Conservation (phyloP, 1,140 invertebrate species). For the Neodiprion virginianus region DNA sequence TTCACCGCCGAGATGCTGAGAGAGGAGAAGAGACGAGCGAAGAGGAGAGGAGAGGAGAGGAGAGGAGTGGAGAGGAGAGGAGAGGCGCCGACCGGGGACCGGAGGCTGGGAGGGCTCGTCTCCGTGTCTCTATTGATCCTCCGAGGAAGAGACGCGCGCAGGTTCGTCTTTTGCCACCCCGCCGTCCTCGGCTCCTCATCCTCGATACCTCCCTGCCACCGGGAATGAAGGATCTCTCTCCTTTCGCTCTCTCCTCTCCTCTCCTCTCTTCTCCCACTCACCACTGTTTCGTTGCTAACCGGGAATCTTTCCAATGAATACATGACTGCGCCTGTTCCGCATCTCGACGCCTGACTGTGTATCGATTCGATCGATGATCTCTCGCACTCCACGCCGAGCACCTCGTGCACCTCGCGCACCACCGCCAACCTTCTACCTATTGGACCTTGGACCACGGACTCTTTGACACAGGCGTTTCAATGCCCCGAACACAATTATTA, state of each 20-base stretch:
- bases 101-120: conserved; percentile 57
- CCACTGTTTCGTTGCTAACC: conserved; percentile 4
- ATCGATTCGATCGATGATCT: conserved; percentile 4
- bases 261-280: conserved; percentile 26
- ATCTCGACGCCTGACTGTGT: neutral
- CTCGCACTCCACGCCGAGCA: neutral
- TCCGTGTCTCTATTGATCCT: conserved; percentile 64
- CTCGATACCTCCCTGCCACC: conserved; percentile 38
- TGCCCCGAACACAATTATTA: neutral
- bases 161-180: conserved; percentile 49
- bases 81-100: conserved; percentile 4
- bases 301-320: neutral
- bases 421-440: neutral
- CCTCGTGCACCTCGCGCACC: no score
- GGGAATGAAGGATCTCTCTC: conserved; percentile 30
- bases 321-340: neutral
- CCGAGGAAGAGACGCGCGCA: conserved; percentile 56
- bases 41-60: conserved; percentile 26
- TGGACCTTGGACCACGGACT: neutral
- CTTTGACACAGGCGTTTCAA: neutral
- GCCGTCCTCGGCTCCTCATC: conserved; percentile 40
- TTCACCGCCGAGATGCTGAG: conserved; percentile 35
- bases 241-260: conserved; percentile 19
- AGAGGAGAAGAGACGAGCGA: conserved; percentile 35
- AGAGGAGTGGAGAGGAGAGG: conserved; percentile 21